Percentiles rank a stretch among this genome's conserved stretches.
Evolutionary conservation across 2,113 vertebrate species (phyloP).

Genomic region (Nothoprocta pentlandii): DNA sequence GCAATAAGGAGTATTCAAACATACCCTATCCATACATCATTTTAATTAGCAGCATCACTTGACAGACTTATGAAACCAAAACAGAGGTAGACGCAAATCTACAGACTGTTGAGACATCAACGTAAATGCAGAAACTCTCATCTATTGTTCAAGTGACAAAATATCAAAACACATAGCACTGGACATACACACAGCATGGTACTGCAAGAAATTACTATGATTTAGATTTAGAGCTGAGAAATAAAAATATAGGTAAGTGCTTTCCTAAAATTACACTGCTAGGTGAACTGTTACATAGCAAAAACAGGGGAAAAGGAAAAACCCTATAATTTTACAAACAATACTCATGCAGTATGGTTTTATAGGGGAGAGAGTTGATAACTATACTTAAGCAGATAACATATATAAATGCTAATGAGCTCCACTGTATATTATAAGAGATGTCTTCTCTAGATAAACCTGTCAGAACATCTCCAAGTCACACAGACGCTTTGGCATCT

Average conservation of each 20-base stretch:
- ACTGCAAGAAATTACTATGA: not conserved
- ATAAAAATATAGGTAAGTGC: not conserved
- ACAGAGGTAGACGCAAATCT: not conserved
- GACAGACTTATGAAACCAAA: not conserved
- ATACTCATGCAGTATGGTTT: constrained; percentile 24
- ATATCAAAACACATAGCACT: not conserved
- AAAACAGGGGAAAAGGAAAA: not conserved
- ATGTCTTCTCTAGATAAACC: constrained; percentile 75
- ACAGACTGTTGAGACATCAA: not conserved
- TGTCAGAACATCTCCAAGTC: constrained; percentile 68
- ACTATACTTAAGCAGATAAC: constrained; percentile 68
- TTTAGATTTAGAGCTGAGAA: not conserved
- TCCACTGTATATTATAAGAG: constrained; percentile 62
- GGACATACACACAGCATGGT: not conserved
- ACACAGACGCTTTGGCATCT: constrained; percentile 62
- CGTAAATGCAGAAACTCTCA: not conserved
- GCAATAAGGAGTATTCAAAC: not conserved
- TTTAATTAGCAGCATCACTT: not conserved
- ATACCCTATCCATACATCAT: not conserved
- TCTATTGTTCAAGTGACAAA: constrained; percentile 5
- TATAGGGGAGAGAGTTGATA: constrained; percentile 56
- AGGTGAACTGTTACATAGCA: not conserved
- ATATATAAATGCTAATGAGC: constrained; percentile 75
- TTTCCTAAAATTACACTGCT: not conserved
- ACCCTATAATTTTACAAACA: constrained; percentile 41